Percentiles rank a stretch among this genome's conserved stretches.
These are phyloP conservation scores for Rhizoglyphus robini DNA, from an alignment of 1,140 invertebrate genomes.

Conservation along the genomic window DNA sequence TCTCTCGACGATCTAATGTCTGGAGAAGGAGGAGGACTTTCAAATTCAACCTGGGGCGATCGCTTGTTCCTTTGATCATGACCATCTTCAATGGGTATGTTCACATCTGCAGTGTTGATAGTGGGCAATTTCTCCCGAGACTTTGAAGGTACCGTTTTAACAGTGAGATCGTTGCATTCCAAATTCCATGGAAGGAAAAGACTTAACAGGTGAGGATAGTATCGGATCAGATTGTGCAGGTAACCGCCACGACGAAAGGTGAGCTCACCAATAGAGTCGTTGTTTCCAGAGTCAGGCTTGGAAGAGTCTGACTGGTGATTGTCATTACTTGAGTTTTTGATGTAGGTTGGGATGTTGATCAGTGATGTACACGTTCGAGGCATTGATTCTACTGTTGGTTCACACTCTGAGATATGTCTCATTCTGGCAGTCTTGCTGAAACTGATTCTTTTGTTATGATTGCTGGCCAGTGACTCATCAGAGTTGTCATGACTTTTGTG, in stretches of 20 bases:
- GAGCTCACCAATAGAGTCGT: slow-evolving; percentile 21
- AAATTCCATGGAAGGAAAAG: slow-evolving; percentile 20
- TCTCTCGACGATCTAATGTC: neutral
- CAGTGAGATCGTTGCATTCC: slow-evolving; percentile 19
- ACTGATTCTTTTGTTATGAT: neutral
- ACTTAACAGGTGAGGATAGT: slow-evolving; percentile 26
- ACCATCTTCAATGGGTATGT: too few species aligned
- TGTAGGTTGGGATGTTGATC: slow-evolving; percentile 64
- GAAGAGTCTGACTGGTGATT: slow-evolving; percentile 8
- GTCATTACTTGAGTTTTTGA: slow-evolving; percentile 40
- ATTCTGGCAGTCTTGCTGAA: neutral
- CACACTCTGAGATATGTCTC: neutral
- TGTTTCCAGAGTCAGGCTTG: neutral
- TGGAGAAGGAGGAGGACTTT: too few species aligned
- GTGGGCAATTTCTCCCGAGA: neutral
- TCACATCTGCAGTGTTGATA: neutral
- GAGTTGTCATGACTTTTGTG: too few species aligned
- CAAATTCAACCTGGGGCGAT: too few species aligned
- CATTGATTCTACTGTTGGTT: neutral
- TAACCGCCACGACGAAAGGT: slow-evolving; percentile 26
- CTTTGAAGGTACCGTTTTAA: slow-evolving; percentile 14
- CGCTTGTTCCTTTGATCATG: too few species aligned
- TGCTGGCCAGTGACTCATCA: neutral
- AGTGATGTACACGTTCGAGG: slow-evolving; percentile 48
- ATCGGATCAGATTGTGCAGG: slow-evolving; percentile 25